These are phyloP conservation scores for Scaptomyza graminum DNA, from an alignment of 1,140 invertebrate genomes.

Conservation along the genomic window DNA sequence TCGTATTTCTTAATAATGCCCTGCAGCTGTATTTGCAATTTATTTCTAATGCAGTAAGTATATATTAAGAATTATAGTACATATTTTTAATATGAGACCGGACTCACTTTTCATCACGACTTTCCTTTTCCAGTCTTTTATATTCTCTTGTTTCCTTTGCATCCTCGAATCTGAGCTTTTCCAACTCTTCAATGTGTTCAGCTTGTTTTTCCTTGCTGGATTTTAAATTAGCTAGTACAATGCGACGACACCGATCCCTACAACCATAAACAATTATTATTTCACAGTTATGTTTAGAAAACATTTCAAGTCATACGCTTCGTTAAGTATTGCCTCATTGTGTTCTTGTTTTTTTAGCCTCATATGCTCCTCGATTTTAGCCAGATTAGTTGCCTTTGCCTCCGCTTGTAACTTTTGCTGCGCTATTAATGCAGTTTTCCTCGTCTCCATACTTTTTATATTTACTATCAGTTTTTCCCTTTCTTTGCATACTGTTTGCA, in stretches of 20 bases:
- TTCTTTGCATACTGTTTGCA: conserved; percentile 48
- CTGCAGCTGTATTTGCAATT: conserved; percentile 52
- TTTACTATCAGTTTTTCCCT: conserved; percentile 23
- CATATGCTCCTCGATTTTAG: conserved; percentile 28
- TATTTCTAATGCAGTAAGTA: conserved; percentile 34
- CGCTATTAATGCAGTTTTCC: background rate
- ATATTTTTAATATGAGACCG: background rate
- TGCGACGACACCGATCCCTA: conserved; percentile 41
- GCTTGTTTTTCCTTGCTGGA: conserved; percentile 32
- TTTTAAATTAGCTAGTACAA: conserved; percentile 33
- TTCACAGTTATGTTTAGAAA: background rate
- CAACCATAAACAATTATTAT: background rate
- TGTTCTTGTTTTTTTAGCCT: conserved; percentile 30
- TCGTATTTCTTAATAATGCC: conserved; percentile 61
- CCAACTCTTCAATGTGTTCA: conserved; percentile 31
- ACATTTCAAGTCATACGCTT: conserved; percentile 32
- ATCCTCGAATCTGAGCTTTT: background rate
- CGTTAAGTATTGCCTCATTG: conserved; percentile 34
- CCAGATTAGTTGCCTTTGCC: conserved; percentile 24
- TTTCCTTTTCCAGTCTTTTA: conserved; percentile 12
- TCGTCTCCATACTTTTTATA: conserved; percentile 23
- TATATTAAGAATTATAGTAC: too few species aligned
- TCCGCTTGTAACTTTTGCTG: conserved; percentile 17
- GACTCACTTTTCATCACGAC: conserved; percentile 59
- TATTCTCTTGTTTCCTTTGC: background rate